Percentiles rank a stretch among this genome's conserved stretches.
These are phyloP conservation scores for Scaptomyza montana DNA, from an alignment of 1,140 invertebrate genomes.

Conservation along the genomic window DNA sequence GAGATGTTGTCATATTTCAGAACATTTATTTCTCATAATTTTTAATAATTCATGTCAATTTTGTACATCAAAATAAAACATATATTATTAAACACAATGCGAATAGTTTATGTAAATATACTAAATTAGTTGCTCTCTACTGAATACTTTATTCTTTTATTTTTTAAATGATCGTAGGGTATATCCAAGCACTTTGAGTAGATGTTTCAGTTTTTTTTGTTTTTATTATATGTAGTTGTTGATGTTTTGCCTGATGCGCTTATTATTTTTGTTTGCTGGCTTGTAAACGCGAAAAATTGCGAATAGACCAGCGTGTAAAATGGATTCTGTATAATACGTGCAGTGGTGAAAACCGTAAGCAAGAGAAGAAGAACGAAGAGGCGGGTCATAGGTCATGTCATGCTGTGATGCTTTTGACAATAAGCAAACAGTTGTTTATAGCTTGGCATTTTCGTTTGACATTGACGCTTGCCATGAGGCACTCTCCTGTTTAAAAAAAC, in stretches of 20 bases:
- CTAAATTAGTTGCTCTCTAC: background rate
- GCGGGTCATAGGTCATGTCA: background rate
- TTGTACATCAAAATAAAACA: too few species aligned
- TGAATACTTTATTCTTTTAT: background rate
- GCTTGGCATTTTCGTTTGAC: constrained; percentile 7
- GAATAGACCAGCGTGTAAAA: constrained; percentile 19
- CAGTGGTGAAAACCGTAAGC: background rate
- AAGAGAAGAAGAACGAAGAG: background rate
- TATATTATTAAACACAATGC: too few species aligned
- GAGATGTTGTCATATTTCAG: background rate
- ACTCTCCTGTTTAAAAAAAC: background rate
- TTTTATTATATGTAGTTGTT: background rate
- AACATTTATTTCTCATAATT: background rate
- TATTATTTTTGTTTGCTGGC: constrained; percentile 44
- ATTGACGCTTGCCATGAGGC: background rate
- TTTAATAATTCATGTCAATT: too few species aligned
- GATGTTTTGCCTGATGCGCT: constrained; percentile 1
- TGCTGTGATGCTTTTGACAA: constrained; percentile 8
- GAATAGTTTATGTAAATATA: too few species aligned
- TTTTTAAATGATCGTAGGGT: background rate
- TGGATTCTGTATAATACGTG: background rate
- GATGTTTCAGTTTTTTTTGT: background rate
- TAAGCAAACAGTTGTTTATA: constrained; percentile 6
- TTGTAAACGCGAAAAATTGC: constrained; percentile 33
- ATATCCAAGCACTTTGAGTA: background rate